These are phyloP conservation scores for honey bee (Apis mellifera) DNA, from an alignment of 1,140 invertebrate genomes.

Conservation along the genomic window Amel_HAv3.1 CM009931.2:23923001-23923500, in stretches of 20 bases:
- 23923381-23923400: no score
- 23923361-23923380: no score
- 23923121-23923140: neutral
- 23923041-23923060: no score
- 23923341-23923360: neutral
- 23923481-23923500: neutral
- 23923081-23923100: neutral
- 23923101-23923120: neutral
- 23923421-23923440: no score
- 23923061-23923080: neutral
- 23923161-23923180: slow-evolving; percentile 3
- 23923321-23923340: neutral
- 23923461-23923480: neutral
- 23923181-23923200: neutral
- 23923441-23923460: no score
- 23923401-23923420: no score
- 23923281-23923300: no score
- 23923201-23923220: neutral
- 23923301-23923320: neutral
- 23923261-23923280: no score
- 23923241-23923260: no score
- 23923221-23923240: neutral
- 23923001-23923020: neutral
- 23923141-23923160: neutral
- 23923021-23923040: slow-evolving; percentile 6